Conservation (phyloP, 1,140 invertebrate genomes). For the Aphaenogaster rudis region DNA sequence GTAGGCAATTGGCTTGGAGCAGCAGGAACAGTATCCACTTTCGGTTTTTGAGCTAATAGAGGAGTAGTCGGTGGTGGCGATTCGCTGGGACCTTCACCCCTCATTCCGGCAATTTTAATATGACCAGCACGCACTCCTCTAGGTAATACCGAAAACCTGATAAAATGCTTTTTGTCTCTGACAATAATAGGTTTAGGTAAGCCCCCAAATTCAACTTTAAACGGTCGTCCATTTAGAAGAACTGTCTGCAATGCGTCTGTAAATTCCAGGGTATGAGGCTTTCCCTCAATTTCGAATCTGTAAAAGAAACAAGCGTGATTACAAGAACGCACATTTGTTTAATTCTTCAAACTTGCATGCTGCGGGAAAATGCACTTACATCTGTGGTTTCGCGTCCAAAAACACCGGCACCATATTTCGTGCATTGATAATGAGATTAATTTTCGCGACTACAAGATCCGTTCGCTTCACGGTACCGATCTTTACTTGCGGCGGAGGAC, state of each 20-base stretch:
- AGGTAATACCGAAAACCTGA: constrained; percentile 94
- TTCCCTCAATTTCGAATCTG: constrained; percentile 91
- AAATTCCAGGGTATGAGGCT: constrained; percentile 93
- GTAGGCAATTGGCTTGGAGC: constrained; percentile 73
- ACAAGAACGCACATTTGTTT: constrained; percentile 2
- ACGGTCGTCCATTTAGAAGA: constrained; percentile 94
- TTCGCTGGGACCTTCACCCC: constrained; percentile 84
- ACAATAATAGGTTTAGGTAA: constrained; percentile 95
- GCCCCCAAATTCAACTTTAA: constrained; percentile 96
- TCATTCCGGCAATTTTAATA: constrained; percentile 91
- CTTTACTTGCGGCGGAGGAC: constrained; percentile 94
- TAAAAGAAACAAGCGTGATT: constrained; percentile 64
- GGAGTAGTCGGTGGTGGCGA: constrained; percentile 72
- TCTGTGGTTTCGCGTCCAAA: constrained; percentile 95
- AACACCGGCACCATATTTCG: constrained; percentile 93
- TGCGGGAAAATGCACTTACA: constrained; percentile 79
- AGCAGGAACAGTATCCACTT: constrained; percentile 62
- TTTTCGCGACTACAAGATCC: constrained; percentile 93
- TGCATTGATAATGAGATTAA: constrained; percentile 94
- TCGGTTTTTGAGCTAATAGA: constrained; percentile 69
- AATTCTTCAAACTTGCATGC: constrained; percentile 1
- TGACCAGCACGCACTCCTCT: constrained; percentile 91
- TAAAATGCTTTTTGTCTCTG: constrained; percentile 93
- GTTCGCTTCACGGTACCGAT: constrained; percentile 91
- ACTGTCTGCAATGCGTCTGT: constrained; percentile 92